Conservation (phyloP, 2,113 vertebrate species). For the Microtus richardsoni region DNA sequence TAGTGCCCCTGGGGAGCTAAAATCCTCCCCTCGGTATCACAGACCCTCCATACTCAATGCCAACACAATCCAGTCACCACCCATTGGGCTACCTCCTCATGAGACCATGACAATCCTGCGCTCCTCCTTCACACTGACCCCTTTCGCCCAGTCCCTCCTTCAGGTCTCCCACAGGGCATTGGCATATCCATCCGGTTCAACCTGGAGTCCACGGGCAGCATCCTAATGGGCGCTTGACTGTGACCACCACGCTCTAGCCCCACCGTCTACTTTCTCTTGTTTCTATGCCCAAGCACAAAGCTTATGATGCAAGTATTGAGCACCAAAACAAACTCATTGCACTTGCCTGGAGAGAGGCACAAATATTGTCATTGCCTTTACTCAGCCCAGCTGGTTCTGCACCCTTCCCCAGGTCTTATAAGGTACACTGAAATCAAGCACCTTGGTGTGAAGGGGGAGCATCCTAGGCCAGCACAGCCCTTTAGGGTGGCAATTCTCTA, state of each 20-base stretch:
- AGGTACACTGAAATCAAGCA: background rate
- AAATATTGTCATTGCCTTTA: accelerated
- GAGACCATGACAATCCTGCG: accelerated
- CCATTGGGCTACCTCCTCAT: accelerated
- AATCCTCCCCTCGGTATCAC: background rate
- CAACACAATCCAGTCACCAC: background rate
- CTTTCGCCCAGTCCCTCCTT: background rate
- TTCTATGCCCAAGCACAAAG: background rate
- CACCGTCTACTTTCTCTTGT: background rate
- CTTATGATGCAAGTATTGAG: accelerated
- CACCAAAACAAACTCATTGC: accelerated
- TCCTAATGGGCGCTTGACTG: accelerated
- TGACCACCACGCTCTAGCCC: accelerated
- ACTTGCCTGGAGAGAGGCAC: background rate
- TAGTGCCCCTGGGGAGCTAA: accelerated
- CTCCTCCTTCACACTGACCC: background rate
- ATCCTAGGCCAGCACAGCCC: accelerated
- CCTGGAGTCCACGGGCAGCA: accelerated
- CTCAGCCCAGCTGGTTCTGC: background rate
- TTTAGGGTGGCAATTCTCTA: accelerated
- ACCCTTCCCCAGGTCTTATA: accelerated
- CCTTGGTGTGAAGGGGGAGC: accelerated
- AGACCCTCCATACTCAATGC: background rate
- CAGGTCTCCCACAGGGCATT: background rate
- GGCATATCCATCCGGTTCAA: background rate